These are phyloP conservation scores for Vireo altiloquus DNA, from an alignment of 2,113 vertebrate species.

Conservation along the genomic window DNA sequence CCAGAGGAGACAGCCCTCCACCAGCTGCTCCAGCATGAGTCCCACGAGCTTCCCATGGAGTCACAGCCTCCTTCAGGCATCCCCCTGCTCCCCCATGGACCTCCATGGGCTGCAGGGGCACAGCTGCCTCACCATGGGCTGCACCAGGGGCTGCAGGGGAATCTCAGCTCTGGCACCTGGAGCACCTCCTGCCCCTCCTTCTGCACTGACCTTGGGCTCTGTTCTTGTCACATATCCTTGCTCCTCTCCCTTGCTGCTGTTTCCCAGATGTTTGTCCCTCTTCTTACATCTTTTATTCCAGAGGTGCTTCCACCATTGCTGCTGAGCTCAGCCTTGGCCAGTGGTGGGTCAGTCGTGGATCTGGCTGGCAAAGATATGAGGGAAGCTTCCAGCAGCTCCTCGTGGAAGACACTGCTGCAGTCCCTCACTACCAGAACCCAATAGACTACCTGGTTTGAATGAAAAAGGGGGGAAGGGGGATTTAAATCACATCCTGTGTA, in stretches of 20 bases:
- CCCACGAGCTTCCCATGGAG: neutral
- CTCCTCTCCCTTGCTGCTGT: neutral
- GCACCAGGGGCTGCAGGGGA: too few species aligned
- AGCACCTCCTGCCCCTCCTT: too few species aligned
- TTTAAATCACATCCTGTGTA: neutral
- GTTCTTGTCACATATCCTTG: neutral
- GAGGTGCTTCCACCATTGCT: neutral
- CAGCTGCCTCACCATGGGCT: too few species aligned
- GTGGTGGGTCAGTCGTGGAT: neutral
- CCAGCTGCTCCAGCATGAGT: neutral
- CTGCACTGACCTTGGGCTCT: too few species aligned
- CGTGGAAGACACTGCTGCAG: neutral
- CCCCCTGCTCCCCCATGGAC: neutral
- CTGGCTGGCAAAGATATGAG: neutral
- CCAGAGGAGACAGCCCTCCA: neutral
- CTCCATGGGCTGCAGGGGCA: neutral
- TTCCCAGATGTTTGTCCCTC: too few species aligned
- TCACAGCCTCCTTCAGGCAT: neutral
- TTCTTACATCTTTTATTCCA: fast-evolving
- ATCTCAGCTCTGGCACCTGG: too few species aligned
- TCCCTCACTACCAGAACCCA: neutral
- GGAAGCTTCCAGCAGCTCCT: neutral
- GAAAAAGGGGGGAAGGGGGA: neutral
- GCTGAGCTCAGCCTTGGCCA: neutral
- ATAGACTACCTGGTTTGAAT: neutral